Evolutionary conservation across 2,888 invertebrate species (phyloP), one percentile per base, ranked within the genome.

Genomic region (Sinhomidia bicolor): DNA sequence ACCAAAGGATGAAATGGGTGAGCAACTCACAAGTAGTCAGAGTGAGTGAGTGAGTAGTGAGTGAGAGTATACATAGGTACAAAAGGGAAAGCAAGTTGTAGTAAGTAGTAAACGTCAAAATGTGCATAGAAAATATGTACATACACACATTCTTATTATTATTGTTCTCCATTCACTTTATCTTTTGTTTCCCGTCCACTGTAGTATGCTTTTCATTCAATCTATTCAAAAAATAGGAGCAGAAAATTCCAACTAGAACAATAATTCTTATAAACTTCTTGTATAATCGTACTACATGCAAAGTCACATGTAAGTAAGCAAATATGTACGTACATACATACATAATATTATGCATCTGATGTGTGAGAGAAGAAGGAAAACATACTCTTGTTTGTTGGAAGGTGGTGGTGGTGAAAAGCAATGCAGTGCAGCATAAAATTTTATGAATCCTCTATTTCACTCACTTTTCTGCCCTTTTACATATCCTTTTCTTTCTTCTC

Each of bases 401-500:
- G n/a, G n/a, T n/a, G n/a, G n/a, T n/a, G 62, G 60, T 74, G 74
- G 26, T 74, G 47, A 74, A 84, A 84, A 84, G 74, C 74, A 71
- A 62, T 76, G 74, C 76, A 76, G 76, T 60, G 71, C 74, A 60
- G 84, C 84, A 84, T 84, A 84, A 84, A 84, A 84, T 84, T 84
- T 84, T 84, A 84, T 84, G 84, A 84, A 76, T 84, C 60, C 84
- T 84, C 76, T 62, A 76, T 76, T 76, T 84, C 60, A 74, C 76
- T 76, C 60, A 23, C 26, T 32, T 29, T 51, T 54, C 51, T 71
- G n/a, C 62, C 47, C 41, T 76, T 81, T 51, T 17, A 20, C 17
- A 44, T 44, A 23, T 57, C 17, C 32, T 54, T 29, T 68, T 17
- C 68, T 32, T 51, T 65, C 10, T 1, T 54, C 6, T 41, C 26